These are phyloP conservation scores for Linepithema humile DNA, from an alignment of 1,140 invertebrate genomes.

Conservation along the genomic window DNA sequence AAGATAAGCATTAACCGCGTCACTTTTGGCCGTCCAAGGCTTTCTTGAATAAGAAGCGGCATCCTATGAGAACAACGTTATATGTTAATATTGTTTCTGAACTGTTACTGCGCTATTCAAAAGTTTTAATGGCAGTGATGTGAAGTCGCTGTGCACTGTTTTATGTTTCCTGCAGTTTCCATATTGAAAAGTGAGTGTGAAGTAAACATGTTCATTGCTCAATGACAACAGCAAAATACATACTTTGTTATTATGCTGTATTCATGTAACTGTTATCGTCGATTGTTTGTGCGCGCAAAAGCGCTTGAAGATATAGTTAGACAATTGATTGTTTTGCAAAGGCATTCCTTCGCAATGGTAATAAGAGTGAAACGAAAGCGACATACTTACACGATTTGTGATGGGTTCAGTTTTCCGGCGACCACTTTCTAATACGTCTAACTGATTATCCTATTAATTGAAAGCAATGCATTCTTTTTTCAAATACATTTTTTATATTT, in stretches of 20 bases:
- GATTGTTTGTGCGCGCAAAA: background rate
- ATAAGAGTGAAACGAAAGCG: background rate
- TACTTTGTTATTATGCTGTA: background rate
- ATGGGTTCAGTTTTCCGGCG: background rate
- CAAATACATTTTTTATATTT: background rate
- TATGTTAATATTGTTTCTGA: background rate
- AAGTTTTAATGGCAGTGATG: background rate
- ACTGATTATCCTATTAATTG: conserved; percentile 47
- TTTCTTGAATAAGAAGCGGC: background rate
- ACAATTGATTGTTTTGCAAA: background rate
- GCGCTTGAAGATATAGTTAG: background rate
- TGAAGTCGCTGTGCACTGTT: too few relatives aligned
- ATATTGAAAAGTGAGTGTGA: background rate
- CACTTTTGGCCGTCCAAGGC: background rate
- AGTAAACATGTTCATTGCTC: background rate
- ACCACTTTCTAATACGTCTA: conserved; percentile 41
- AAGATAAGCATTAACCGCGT: conserved; percentile 24
- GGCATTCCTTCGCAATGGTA: background rate
- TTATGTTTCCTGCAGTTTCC: background rate
- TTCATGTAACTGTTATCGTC: background rate
- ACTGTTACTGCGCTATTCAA: background rate
- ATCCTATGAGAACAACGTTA: background rate
- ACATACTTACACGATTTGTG: conserved; percentile 32
- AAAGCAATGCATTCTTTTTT: background rate
- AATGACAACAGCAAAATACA: background rate